Base-by-base conservation (phyloP, 2,797 vertebrate species). In the Vespertilio murinus region DNA sequence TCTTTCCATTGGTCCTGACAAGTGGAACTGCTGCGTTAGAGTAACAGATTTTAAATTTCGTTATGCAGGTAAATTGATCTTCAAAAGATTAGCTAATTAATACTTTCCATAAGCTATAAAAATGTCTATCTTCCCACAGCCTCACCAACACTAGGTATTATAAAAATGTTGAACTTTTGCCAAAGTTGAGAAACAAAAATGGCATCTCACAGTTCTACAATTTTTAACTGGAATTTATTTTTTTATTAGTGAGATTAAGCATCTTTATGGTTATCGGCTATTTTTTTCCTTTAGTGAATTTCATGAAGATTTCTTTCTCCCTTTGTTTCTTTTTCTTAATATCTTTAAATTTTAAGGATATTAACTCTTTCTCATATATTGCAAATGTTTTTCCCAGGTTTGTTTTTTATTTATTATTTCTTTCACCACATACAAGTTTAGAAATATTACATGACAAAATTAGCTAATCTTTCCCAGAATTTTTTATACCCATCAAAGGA, bases 221-320 rank as follows among this genome's bases (percentile, higher is more conserved):
- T 83, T 93, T 89, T 94, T 93, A 91, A 90, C 11, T 52, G 33
- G 14, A 78, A 94, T 78, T 89, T 94, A 67, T 90, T 90, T 90
- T 38, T 87, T 65, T 61, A 11, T 49, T 89, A 49, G 16, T 90
- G 77, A 94, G 13, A 61, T 61, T 65, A 71, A 49, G 28, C 18
- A 94, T 83, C 40, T 35, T 87, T 77, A 69, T 2, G 5, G 14
- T 33, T 80, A 78, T 5, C 42, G 35, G 73, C n/a, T 65, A 61
- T 80, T 61, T 87, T 88, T 84, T 54, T 95, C 90, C 35, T 77
- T 93, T 90, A 94, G 52, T 40, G 17, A 88, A 91, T 2, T 75
- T 22, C 18, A 86, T 30, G 4, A 23, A 92, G n/a, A 45, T 45
- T 75, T 69, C 33, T 74, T 67, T 2, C 6, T 11, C n/a, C 20